phyloP scores from a whole-genome alignment of 2,113 vertebrate genomes.

The Menidia beryllina region DNA sequence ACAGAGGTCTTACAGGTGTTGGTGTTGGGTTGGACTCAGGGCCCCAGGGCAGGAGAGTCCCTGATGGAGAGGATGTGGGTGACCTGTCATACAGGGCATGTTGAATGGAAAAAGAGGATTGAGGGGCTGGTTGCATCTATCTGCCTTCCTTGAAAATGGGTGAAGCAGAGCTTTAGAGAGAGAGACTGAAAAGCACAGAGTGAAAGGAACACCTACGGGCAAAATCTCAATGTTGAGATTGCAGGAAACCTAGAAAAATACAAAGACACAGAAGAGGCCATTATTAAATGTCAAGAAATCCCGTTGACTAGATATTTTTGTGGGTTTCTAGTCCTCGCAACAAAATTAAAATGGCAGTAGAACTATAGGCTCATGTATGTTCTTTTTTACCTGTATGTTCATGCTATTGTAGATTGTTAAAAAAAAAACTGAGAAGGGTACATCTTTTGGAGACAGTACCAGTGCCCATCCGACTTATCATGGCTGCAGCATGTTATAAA shows the following conservation, averaged over 20 bases:
- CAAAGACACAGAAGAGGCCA: constrained; percentile 3
- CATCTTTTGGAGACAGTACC: too few relatives aligned
- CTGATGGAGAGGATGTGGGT: constrained; percentile 53
- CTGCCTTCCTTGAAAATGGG: constrained; percentile 14
- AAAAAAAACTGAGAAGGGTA: background rate
- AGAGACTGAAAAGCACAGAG: constrained; percentile 36
- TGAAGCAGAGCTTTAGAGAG: constrained; percentile 26
- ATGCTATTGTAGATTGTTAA: background rate
- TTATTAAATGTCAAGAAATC: background rate
- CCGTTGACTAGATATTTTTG: background rate
- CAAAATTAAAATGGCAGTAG: background rate
- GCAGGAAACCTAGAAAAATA: constrained; percentile 12
- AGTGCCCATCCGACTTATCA: too few relatives aligned
- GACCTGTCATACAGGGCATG: constrained; percentile 53
- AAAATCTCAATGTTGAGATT: constrained; percentile 26
- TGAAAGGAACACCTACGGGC: constrained; percentile 33
- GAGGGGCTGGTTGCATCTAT: constrained; percentile 21
- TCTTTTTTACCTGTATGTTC: background rate
- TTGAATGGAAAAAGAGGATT: constrained; percentile 33
- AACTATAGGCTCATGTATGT: background rate
- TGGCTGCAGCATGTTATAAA: background rate
- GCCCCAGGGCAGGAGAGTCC: constrained; percentile 35
- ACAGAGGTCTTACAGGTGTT: constrained; percentile 46
- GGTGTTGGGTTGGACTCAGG: constrained; percentile 46
- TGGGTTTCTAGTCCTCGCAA: background rate